Percentiles rank a stretch among this genome's conserved stretches.
These are phyloP conservation scores for Emys orbicularis DNA, from an alignment of 2,797 vertebrate genomes.

Conservation along the genomic window DNA sequence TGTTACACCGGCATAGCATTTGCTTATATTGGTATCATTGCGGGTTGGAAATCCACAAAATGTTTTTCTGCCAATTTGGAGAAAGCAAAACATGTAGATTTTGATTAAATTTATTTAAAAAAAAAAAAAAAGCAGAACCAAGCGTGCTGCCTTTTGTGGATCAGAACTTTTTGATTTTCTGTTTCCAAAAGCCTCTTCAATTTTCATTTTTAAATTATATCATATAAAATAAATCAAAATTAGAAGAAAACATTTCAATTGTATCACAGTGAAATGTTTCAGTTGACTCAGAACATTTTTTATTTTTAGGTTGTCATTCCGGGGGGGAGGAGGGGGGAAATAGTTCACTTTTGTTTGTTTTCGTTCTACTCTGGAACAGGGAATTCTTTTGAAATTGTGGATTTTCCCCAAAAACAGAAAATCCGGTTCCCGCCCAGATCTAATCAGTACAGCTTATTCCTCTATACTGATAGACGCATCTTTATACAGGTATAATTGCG, in stretches of 20 bases:
- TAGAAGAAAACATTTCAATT: neutral
- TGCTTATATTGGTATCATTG: neutral
- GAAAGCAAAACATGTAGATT: neutral
- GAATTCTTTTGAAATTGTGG: no score
- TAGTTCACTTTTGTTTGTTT: neutral
- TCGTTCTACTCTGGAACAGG: no score
- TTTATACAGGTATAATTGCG: no score
- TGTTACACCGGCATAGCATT: neutral
- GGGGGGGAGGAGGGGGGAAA: no score
- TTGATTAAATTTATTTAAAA: neutral
- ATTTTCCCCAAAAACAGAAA: no score
- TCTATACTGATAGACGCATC: neutral
- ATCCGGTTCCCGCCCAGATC: neutral
- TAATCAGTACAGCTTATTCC: neutral
- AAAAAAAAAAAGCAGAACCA: neutral
- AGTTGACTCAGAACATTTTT: accelerated
- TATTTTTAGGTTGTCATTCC: accelerated
- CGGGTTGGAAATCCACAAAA: neutral
- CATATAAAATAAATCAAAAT: neutral
- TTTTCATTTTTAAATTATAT: neutral
- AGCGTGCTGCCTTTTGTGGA: neutral
- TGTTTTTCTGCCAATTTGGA: no score
- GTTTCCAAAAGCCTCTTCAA: neutral
- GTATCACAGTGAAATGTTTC: neutral
- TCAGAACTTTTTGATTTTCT: neutral